These are phyloP conservation scores for Sciurus vulgaris DNA, from an alignment of 2,797 vertebrate genomes.

Conservation along the genomic window DNA sequence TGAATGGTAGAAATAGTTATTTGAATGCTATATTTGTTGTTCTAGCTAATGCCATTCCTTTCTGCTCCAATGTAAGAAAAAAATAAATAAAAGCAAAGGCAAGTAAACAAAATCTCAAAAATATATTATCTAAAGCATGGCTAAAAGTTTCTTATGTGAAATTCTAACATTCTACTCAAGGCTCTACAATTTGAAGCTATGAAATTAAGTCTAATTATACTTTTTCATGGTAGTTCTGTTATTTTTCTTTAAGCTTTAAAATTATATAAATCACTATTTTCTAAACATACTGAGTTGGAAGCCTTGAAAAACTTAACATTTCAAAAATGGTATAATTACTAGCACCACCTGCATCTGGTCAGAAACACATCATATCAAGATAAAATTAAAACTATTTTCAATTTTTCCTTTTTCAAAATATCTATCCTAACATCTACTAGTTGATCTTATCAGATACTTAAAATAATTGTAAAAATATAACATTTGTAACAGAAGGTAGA, in stretches of 20 bases:
- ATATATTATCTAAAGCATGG: conserved; percentile 11
- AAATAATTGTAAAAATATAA: conserved; percentile 16
- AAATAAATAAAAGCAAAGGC: conserved; percentile 15
- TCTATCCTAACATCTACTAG: neutral
- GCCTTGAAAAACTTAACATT: conserved; percentile 29
- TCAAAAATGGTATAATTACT: conserved; percentile 13
- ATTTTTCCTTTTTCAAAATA: conserved; percentile 51
- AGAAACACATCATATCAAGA: conserved; percentile 28
- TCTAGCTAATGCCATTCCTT: conserved; percentile 24
- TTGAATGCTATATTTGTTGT: conserved; percentile 7
- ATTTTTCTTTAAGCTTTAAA: conserved; percentile 61
- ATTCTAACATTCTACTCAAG: neutral
- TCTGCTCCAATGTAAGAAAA: neutral
- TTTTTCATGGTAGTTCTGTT: conserved; percentile 41
- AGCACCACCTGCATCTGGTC: neutral
- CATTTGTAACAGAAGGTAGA: neutral
- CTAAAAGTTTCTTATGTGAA: conserved; percentile 9
- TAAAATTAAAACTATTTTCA: conserved; percentile 54
- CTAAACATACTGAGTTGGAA: conserved; percentile 38
- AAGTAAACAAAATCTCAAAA: conserved; percentile 31
- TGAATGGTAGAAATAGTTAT: conserved; percentile 28
- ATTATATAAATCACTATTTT: conserved; percentile 43
- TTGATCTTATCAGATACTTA: conserved; percentile 43
- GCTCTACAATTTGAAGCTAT: conserved; percentile 48
- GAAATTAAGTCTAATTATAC: conserved; percentile 55